Conservation (phyloP, 2,797 vertebrate genomes). For the Lagodon rhomboides region DNA sequence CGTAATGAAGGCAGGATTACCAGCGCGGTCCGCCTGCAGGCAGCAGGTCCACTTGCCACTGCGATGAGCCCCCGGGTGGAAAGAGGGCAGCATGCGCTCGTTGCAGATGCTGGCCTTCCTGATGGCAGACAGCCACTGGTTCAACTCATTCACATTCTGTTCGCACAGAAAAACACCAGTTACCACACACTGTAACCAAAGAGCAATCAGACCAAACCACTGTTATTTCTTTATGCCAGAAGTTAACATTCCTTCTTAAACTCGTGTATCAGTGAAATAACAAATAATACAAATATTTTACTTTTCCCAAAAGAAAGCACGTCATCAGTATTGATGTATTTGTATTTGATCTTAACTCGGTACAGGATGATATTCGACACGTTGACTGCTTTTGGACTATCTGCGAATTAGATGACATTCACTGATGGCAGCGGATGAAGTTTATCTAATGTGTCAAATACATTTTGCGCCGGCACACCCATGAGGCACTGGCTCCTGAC, state of each 20-base stretch:
- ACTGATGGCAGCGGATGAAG: too few relatives aligned
- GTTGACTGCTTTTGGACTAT: too few relatives aligned
- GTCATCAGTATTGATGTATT: neutral
- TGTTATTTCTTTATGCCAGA: neutral
- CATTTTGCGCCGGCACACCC: too few relatives aligned
- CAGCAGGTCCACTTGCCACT: constrained; percentile 93
- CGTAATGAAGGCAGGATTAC: constrained; percentile 75
- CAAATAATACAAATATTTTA: neutral
- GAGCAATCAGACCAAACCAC: neutral
- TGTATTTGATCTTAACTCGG: neutral
- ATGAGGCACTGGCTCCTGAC: too few relatives aligned
- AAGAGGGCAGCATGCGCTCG: constrained; percentile 87
- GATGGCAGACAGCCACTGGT: constrained; percentile 94
- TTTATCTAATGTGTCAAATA: too few relatives aligned
- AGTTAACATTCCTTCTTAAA: neutral
- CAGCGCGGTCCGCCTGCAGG: constrained; percentile 85
- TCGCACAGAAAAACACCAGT: constrained; percentile 14
- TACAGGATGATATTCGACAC: too few relatives aligned
- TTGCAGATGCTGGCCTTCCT: constrained; percentile 92
- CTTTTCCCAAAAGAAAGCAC: neutral
- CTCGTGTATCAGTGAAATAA: neutral
- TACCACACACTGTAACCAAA: neutral
- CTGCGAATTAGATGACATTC: too few relatives aligned
- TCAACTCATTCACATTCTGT: constrained; percentile 93
- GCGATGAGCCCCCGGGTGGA: constrained; percentile 90